Conservation (phyloP, 92 coral and sea anemone species). For the Desmophyllum pertusum region DNA sequence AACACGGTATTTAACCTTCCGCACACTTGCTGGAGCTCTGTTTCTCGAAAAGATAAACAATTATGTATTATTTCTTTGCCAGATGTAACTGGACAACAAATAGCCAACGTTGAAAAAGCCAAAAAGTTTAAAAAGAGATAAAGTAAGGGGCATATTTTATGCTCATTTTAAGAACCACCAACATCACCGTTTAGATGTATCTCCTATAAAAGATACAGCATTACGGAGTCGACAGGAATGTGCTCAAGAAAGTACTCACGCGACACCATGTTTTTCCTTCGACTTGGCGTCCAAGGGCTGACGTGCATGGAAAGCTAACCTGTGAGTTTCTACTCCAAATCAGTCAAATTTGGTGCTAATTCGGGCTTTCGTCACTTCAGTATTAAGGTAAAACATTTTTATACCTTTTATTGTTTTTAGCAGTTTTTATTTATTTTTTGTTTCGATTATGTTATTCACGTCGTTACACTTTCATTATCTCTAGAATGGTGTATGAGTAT, state of each 20-base stretch:
- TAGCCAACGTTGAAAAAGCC: neutral
- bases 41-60: neutral
- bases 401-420: neutral
- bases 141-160: conserved; percentile 7
- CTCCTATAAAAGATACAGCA: neutral
- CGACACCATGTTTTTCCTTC: conserved; percentile 10
- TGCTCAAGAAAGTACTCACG: neutral
- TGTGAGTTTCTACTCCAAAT: conserved; percentile 1
- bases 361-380: conserved; percentile 22
- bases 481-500: no score
- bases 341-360: neutral
- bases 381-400: conserved; percentile 6
- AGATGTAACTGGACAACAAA: neutral
- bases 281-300: neutral
- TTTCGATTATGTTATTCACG: neutral
- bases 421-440: neutral
- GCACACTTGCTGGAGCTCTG: no score
- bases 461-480: neutral
- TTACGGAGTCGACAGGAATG: neutral
- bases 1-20: no score
- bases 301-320: neutral
- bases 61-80: neutral
- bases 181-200: conserved; percentile 7
- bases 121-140: conserved; percentile 7
- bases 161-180: conserved; percentile 2